Base-by-base conservation (phyloP, 2,113 vertebrate species). In the Erinaceus europaeus region DNA sequence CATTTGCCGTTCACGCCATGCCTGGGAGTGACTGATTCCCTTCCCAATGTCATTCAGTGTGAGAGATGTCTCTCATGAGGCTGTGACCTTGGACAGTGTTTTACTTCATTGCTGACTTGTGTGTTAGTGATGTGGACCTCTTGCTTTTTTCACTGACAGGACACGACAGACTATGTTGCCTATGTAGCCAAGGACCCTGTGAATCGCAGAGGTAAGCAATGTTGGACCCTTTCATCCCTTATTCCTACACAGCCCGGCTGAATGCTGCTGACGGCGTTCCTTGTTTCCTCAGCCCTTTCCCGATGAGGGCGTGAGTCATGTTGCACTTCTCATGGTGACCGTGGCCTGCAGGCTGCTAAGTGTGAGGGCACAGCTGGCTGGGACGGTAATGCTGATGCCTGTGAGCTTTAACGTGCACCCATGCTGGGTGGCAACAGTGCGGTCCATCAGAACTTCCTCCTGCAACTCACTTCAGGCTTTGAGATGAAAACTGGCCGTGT, bases 131-230 rank as follows among this genome's bases (percentile, higher is more conserved):
- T 4, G 1, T 50, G 46, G 21, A 25, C 20, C 27, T 46, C 67
- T 59, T 27, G n/a, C n/a, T 3, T 91, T 90, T 92, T 78, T 93
- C 89, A 92, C 92, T 94, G 80, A 84, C 88, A 99, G 99, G 99
- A 99, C 97, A 99, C 99, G 50, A 98, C 98, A 46, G 98, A 99
- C 97, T 99, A 97, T 68, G 98, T 99, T 93, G 99, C 99, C 6
- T 99, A 99, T 86, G 98, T 99, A 92, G 99, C 99, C 84, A 99
- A 99, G 96, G 99, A 99, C 95, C 99, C 99, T 69, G 99, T 99
- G 27, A 99, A 99, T 95, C 98, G 98, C 92, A 98, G 99, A 98
- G 99, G 99, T 99, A 97, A 96, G 97, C 74, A 1, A 48, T 72
- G 3, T 77, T 85, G 84, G 50, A 20, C 9, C 83, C 1, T 53